Evolutionary conservation across 1,140 invertebrate genomes (phyloP), one percentile per base, ranked within the genome.

Genomic region (Solenopsis fugax): DNA sequence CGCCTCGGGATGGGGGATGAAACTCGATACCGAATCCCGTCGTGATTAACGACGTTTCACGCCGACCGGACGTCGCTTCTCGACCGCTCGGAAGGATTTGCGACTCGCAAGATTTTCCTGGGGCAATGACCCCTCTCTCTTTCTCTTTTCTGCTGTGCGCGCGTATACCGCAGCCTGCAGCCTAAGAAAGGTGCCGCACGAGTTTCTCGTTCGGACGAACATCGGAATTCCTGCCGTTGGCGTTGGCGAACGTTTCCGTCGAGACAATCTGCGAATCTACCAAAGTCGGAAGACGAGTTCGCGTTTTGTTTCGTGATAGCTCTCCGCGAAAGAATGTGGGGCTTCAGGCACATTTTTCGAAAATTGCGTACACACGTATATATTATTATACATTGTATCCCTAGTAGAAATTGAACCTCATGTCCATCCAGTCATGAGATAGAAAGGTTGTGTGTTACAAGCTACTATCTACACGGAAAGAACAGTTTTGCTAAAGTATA

Each of bases 41-140:
- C 89, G 92, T 94, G 94, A 95, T 94, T 94, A 94, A 95, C 93
- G 93, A 94, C 92, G 92, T 93, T 94, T 93, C 93, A 93, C 91
- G 92, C 92, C 93, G 92, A 87, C 92, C 91, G 88, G 90, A 91
- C 92, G 91, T 94, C 93, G 88, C 92, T 88, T 87, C 89, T 89
- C 89, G 89, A 73, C 92, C 90, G 87, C 75, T 87, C 85, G 87
- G 91, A 91, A 93, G 93, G 93, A 94, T 94, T 94, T 93, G 93
- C 92, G 91, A 94, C 92, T 92, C 91, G 91, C 93, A 91, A 91
- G 93, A 91, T 93, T 93, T 94, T 93, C 91, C 91, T 86, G 90
- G 92, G 87, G 89, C 93, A 93, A 91, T 89, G 93, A 94, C 93
- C 93, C 88, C 75, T 69, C 81, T 77, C 45, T 65, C 48, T 72